phyloP scores from a whole-genome alignment of 1,140 invertebrate species.

The Ridgeia piscesae region DNA sequence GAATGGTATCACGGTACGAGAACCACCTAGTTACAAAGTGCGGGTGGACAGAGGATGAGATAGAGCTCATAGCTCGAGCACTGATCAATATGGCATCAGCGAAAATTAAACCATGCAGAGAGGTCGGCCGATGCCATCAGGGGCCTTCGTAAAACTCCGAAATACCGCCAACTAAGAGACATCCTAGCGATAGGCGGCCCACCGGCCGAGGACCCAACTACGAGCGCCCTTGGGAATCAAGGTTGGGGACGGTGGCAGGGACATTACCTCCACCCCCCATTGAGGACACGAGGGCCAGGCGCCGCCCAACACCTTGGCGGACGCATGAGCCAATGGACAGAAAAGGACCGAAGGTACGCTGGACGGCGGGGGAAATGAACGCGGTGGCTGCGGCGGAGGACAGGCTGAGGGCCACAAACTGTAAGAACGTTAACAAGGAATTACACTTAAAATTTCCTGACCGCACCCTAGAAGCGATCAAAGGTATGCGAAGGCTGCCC shows the following conservation, averaged over 20 bases:
- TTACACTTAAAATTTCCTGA: not conserved
- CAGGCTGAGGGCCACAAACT: not conserved
- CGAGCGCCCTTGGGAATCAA: not conserved
- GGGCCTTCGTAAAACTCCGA: not conserved
- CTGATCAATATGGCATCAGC: not conserved
- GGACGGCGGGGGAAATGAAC: not conserved
- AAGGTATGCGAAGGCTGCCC: not conserved
- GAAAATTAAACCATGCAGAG: not conserved
- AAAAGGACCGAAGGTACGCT: not conserved
- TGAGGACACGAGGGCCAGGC: too few relatives aligned
- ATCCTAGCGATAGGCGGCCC: not conserved
- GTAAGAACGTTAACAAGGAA: not conserved
- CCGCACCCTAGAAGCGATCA: not conserved
- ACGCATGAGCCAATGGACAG: not conserved
- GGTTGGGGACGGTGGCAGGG: not conserved
- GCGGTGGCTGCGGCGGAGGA: not conserved
- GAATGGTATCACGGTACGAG: too few relatives aligned
- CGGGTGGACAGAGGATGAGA: not conserved
- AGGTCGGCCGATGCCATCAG: too few relatives aligned
- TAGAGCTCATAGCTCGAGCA: not conserved
- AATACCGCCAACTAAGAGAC: not conserved
- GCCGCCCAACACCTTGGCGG: too few relatives aligned
- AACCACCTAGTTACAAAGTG: too few relatives aligned
- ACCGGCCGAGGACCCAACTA: not conserved
- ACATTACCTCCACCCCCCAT: not conserved